phyloP scores from a whole-genome alignment of 2,113 vertebrate genomes.

The Geococcyx californianus region DNA sequence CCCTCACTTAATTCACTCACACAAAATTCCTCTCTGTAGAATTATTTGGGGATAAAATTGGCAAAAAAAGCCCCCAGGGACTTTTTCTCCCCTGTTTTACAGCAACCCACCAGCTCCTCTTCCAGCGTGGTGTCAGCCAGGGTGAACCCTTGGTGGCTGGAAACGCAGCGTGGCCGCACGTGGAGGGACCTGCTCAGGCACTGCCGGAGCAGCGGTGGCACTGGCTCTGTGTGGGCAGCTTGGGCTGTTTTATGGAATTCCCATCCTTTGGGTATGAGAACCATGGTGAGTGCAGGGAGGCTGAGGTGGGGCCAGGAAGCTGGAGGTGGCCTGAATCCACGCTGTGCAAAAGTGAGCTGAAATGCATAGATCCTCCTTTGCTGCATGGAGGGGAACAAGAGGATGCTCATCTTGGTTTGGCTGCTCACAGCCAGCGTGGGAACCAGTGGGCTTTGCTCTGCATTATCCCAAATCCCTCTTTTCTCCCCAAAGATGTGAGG shows the following conservation, averaged over 20 bases:
- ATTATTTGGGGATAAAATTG: conserved; percentile 23
- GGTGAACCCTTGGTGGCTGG: not conserved
- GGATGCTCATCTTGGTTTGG: not conserved
- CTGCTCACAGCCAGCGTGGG: not conserved
- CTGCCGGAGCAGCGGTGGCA: not conserved
- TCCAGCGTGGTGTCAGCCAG: not conserved
- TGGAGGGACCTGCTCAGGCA: fast-evolving
- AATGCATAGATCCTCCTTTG: fast-evolving
- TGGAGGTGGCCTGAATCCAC: not conserved
- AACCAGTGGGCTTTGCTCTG: not conserved
- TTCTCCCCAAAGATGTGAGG: not conserved
- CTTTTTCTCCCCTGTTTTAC: not conserved
- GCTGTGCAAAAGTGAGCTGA: not conserved
- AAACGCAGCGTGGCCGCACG: not conserved
- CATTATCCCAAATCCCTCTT: not conserved
- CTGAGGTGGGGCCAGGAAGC: fast-evolving
- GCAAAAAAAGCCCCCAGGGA: not conserved
- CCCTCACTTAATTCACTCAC: conserved; percentile 53
- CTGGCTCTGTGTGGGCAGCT: fast-evolving
- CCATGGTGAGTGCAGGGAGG: fast-evolving
- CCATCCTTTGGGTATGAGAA: fast-evolving
- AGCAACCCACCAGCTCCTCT: not conserved
- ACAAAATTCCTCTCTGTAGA: not conserved
- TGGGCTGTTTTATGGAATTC: fast-evolving
- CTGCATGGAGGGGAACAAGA: not conserved